These are phyloP conservation scores for Apotomis capreana DNA, from an alignment of 2,888 invertebrate species.

Conservation along the genomic window DNA sequence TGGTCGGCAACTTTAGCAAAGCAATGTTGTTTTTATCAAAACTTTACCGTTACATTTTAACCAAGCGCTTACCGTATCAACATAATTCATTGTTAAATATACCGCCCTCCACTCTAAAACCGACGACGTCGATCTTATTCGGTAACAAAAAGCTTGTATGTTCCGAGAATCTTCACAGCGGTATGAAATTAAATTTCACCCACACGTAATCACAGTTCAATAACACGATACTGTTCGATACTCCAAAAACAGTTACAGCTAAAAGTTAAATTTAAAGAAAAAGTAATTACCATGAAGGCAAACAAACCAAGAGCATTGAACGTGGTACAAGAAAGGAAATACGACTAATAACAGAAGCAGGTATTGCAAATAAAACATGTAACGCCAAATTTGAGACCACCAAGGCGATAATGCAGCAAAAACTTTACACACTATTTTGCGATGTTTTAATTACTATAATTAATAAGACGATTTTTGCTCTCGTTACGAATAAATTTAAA, in stretches of 20 bases:
- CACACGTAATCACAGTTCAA: constrained; percentile 31
- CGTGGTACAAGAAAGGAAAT: constrained; percentile 51
- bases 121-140: not conserved
- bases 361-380: constrained; percentile 63
- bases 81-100: not conserved
- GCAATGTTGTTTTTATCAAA: constrained; percentile 3
- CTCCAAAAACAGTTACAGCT: constrained; percentile 31
- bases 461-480: constrained; percentile 8
- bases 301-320: constrained; percentile 22
- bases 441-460: constrained; percentile 17
- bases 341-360: constrained; percentile 52
- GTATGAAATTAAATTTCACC: constrained; percentile 27
- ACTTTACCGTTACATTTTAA: constrained; percentile 13
- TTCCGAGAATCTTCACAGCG: constrained; percentile 16
- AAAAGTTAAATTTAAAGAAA: constrained; percentile 33
- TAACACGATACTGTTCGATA: constrained; percentile 19
- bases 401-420: constrained; percentile 41
- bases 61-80: not conserved
- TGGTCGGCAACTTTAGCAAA: constrained; percentile 44
- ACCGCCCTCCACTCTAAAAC: not conserved
- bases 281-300: constrained; percentile 32
- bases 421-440: constrained; percentile 23
- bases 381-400: constrained; percentile 60
- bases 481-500: constrained; percentile 19
- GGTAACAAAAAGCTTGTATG: constrained; percentile 3